Base-by-base conservation (phyloP, 2,797 vertebrate species). In the Leontocebus nigricollis region DNA sequence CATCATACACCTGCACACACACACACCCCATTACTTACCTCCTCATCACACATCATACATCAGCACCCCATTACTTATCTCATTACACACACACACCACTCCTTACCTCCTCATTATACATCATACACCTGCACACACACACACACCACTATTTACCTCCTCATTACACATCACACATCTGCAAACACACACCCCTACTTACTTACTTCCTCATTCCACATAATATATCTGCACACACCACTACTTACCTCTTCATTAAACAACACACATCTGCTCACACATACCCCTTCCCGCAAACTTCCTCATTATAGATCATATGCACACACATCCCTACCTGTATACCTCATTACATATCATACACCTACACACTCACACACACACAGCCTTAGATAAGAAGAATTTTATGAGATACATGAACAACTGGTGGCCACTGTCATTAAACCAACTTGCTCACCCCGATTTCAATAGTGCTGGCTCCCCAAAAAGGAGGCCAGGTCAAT, bases 91-190 rank as follows among this genome's bases (percentile, higher is more conserved):
- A 30, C 2, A 30, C 24, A 48, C 46, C 2, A 13, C 59, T 6
- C 14, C 61, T 30, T 33, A 64, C 30, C 13, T 33, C 30, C 5
- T 33, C 30, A 64, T 27, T 30, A 64, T 2, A 64, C 27, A 64
- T 64, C 13, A 61, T 0, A 61, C 2, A 61, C 0, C 26, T 59
- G 27, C 2, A 59, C 11, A 59, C 55, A 57, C 55, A 12, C 24
- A 26, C 24, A 57, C 57, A 4, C 57, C 57, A 2, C 10, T 27
- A 2, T 26, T 59, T 59, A 59, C 24, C 22, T 57, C 24, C 6
- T 59, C 10, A 12, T 59, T 59, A 27, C 9, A 26, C 57, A 59
- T 27, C 57, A 59, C 4, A 59, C 52, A 55, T 9, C 52, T 55
- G 55, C 22, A 57, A 10, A 59, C 57, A 59, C 26, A 59, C 26